Conservation (phyloP, 2,888 invertebrate genomes). For the Physocephala rufipes region DNA sequence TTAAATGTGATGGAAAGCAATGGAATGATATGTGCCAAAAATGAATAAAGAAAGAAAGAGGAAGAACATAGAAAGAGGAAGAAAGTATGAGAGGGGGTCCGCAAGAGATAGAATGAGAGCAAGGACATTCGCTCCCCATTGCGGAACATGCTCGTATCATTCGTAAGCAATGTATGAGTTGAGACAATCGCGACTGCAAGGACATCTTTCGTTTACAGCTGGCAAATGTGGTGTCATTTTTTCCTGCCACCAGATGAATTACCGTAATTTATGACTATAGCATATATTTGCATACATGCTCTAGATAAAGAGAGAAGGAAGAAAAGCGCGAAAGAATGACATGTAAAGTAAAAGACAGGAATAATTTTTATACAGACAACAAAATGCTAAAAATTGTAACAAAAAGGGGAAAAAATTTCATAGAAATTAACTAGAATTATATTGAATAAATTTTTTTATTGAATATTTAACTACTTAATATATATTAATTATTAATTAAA, state of each 20-base stretch:
- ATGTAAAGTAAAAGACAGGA: background rate
- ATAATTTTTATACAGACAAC: background rate
- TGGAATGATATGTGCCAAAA: background rate
- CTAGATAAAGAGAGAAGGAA: background rate
- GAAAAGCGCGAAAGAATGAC: background rate
- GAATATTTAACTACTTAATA: no score
- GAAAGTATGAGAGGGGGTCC: background rate
- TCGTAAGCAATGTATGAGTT: constrained; percentile 31
- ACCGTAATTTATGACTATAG: constrained; percentile 47
- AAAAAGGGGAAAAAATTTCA: no score
- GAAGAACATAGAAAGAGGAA: background rate
- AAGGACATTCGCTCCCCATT: constrained; percentile 24
- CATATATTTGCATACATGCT: constrained; percentile 37
- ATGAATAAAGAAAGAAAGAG: background rate
- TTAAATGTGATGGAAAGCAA: background rate
- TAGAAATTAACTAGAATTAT: no score
- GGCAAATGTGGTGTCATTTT: constrained; percentile 43
- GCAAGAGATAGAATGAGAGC: constrained; percentile 13
- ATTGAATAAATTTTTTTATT: no score
- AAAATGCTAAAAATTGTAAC: background rate
- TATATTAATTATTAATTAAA: no score
- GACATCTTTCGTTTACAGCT: constrained; percentile 25
- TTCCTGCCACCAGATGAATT: constrained; percentile 44
- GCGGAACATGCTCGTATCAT: constrained; percentile 28
- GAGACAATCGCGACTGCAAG: constrained; percentile 27